Conservation (phyloP, 2,113 vertebrate species). For the Dromas ardeola region DNA sequence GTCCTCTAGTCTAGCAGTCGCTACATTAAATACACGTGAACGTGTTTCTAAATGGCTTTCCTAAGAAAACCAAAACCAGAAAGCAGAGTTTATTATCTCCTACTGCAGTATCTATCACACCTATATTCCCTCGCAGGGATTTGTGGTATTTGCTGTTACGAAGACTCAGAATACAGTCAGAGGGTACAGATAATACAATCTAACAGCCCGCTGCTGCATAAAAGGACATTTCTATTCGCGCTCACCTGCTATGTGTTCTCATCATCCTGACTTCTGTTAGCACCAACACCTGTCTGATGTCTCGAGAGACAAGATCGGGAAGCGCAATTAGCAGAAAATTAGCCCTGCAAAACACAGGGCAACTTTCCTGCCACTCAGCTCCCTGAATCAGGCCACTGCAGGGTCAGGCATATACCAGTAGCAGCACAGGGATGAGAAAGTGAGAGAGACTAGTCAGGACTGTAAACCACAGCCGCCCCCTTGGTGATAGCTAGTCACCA, state of each 20-base stretch:
- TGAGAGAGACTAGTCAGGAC: not conserved
- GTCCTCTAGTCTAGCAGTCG: not conserved
- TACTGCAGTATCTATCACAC: not conserved
- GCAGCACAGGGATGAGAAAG: not conserved
- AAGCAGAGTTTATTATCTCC: not conserved
- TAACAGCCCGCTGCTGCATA: not conserved
- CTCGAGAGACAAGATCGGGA: not conserved
- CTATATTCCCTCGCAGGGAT: not conserved
- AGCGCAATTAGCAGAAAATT: not conserved
- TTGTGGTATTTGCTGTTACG: not conserved
- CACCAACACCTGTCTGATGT: not conserved
- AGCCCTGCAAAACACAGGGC: not conserved
- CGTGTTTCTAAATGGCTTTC: not conserved
- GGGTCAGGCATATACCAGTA: not conserved
- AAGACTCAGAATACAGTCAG: not conserved
- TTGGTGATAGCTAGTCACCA: not conserved
- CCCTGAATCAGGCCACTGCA: not conserved
- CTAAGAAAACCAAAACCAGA: not conserved
- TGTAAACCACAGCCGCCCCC: rapidly evolving
- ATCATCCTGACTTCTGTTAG: not conserved
- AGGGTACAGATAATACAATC: not conserved
- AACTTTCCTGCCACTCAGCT: not conserved
- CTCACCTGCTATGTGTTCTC: not conserved
- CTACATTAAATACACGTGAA: not conserved
- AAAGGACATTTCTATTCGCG: not conserved